Base-by-base conservation (phyloP, 53 echinoderm and acorn worm species). In the Glandiceps talaboti region DNA sequence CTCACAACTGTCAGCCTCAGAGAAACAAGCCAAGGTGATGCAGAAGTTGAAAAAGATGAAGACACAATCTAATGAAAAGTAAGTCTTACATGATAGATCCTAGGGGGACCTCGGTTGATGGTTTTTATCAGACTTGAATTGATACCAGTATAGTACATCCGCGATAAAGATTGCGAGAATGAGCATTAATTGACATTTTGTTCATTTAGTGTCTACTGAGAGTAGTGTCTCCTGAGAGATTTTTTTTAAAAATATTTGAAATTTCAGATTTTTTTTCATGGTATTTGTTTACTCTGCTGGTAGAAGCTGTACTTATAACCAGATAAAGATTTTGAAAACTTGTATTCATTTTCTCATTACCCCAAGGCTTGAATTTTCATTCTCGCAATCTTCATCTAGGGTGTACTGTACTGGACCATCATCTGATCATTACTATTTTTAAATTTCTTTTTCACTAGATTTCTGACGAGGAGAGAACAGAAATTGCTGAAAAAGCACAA, bases 11-110 rank as follows among this genome's bases (percentile, higher is more conserved):
- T 80, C 88, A 27, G 85, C 92, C 6, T 86, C 89, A 73, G 90
- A 96, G 82, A 96, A 96, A 76, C 97, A 96, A 73, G 91, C 89
- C 1, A 83, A 86, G 82, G 97, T 92, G 76, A 77, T 96, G 90
- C 88, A 92, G 92, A 94, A 87, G 81, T 84, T 96, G 26, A 93
- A 93, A 86, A 88, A 79, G 86, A 80, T 93, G 76, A 90, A 93
- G 73, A 83, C 88, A 75, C 93, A 90, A 10, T 77, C 90, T 14
- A 90, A 79, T 77, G 83, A 86, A 83, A 93, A 86, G 93, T 93
- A 78, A 88, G 87, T 77, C 25, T 0, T 33, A 28, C 20, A 12
- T 45, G 64, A 20, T 45, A 45, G n/a, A n/a, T n/a, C n/a, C n/a
- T n/a, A n/a, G n/a, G n/a, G n/a, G n/a, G n/a, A n/a, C n/a, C n/a